These are phyloP conservation scores for Cyanoliseus patagonus DNA, from an alignment of 2,113 vertebrate species.

Conservation along the genomic window DNA sequence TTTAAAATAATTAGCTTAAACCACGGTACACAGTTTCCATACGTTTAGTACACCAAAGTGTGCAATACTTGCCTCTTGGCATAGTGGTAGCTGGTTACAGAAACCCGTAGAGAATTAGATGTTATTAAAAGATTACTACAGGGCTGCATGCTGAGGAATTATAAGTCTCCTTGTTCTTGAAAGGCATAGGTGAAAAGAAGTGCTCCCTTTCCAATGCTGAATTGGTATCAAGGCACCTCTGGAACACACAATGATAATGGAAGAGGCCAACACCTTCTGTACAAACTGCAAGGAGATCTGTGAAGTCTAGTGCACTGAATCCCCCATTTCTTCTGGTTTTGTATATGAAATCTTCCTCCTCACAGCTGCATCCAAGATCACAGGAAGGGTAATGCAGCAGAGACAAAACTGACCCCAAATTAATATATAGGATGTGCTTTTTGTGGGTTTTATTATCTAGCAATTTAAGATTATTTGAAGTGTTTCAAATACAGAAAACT, in stretches of 20 bases:
- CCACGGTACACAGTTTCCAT: rapidly evolving
- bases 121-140: neutral
- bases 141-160: neutral
- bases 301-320: neutral
- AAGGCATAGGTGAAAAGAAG: neutral
- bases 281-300: neutral
- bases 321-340: neutral
- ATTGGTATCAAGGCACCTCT: rapidly evolving
- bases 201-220: neutral
- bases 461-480: neutral
- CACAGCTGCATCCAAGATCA: neutral
- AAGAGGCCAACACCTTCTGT: neutral
- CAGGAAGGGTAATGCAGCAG: neutral
- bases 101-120: neutral
- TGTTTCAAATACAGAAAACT: neutral
- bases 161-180: neutral
- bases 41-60: neutral
- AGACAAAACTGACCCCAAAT: neutral
- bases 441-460: neutral
- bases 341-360: neutral
- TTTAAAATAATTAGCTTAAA: neutral
- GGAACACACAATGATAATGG: rapidly evolving
- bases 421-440: neutral
- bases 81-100: neutral
- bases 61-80: neutral